Conservation (phyloP, 2,888 invertebrate genomes). For the Diaphora mendica region DNA sequence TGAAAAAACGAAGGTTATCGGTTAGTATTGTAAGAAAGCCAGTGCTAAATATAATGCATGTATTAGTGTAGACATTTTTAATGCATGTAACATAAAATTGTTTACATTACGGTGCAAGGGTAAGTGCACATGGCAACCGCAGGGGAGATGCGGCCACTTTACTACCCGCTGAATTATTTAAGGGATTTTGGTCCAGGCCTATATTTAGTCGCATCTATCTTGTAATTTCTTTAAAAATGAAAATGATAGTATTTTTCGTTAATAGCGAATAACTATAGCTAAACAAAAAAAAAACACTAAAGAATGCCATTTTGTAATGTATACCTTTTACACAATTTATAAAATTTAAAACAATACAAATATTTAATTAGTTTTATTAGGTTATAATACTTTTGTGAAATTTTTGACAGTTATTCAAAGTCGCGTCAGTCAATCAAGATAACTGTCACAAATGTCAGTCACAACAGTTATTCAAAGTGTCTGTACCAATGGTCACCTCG, state of each 20-base stretch:
- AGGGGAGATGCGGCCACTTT: constrained; percentile 38
- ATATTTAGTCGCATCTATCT: constrained; percentile 6
- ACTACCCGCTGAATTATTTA: constrained; percentile 34
- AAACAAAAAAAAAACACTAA: too few relatives aligned
- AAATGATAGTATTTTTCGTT: not conserved
- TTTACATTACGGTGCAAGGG: constrained; percentile 37
- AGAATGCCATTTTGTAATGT: too few relatives aligned
- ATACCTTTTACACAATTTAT: too few relatives aligned
- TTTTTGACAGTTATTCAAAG: too few relatives aligned
- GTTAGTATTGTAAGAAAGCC: constrained; percentile 6
- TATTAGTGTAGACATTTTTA: constrained; percentile 26
- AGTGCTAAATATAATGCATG: constrained; percentile 13
- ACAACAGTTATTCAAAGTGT: too few relatives aligned
- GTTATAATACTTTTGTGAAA: too few relatives aligned
- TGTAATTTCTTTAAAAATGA: not conserved
- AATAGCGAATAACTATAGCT: not conserved
- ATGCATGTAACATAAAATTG: constrained; percentile 35
- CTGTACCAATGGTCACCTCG: too few relatives aligned
- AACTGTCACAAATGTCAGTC: too few relatives aligned
- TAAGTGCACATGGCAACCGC: constrained; percentile 41
- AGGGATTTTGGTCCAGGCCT: constrained; percentile 2
- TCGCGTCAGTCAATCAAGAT: too few relatives aligned
- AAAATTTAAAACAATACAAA: too few relatives aligned
- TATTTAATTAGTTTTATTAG: too few relatives aligned
- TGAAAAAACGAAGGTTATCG: constrained; percentile 17